Conservation (phyloP, 2,888 invertebrate species). For the Timema cristinae region DNA sequence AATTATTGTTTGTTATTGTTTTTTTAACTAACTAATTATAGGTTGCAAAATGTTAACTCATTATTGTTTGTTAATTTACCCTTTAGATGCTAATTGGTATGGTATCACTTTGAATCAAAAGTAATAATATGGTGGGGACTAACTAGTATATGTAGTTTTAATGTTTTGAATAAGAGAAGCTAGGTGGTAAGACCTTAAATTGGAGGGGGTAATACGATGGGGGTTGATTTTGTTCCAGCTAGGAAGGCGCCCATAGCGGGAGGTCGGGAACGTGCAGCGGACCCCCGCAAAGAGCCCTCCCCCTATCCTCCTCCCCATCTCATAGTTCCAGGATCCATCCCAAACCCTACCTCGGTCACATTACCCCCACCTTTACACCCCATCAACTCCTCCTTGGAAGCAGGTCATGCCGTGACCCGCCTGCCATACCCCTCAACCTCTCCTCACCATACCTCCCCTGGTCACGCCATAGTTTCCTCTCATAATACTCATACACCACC, state of each 20-base stretch:
- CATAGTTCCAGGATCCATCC: constrained; percentile 34
- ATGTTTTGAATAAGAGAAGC: not conserved
- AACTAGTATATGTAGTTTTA: not conserved
- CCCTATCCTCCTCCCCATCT: constrained; percentile 26
- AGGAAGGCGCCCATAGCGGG: constrained; percentile 58
- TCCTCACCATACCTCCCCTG: not conserved
- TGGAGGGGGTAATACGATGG: constrained; percentile 7
- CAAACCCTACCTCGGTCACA: constrained; percentile 41
- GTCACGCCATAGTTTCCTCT: constrained; percentile 15
- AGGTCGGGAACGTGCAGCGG: constrained; percentile 33
- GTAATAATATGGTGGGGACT: no score
- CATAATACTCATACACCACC: constrained; percentile 20
- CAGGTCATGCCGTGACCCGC: not conserved
- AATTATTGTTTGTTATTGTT: no score
- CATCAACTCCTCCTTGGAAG: not conserved
- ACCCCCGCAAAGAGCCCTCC: constrained; percentile 7
- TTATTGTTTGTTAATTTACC: no score
- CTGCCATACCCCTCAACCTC: constrained; percentile 1
- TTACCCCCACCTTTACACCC: constrained; percentile 31
- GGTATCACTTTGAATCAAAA: no score
- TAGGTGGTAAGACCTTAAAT: not conserved
- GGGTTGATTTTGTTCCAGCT: constrained; percentile 51
- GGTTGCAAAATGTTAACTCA: no score
- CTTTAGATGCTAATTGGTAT: no score
- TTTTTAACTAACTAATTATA: no score